Base-by-base conservation (phyloP, 2,888 invertebrate species). In the Tupiocoris notatus region DNA sequence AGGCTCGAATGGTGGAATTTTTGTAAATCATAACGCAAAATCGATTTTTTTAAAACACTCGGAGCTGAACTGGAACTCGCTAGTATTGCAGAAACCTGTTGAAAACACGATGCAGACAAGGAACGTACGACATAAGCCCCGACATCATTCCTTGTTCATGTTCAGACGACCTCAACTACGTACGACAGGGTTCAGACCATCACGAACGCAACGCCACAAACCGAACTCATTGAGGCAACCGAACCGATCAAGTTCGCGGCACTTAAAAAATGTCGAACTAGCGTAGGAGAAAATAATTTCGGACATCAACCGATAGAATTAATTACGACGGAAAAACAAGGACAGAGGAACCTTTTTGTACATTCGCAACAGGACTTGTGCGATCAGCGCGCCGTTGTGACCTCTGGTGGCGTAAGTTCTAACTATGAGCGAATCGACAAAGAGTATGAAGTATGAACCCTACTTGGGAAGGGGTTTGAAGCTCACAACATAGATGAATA, bases 381-480 rank as follows among this genome's bases (percentile, higher is more conserved):
- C 39, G 39, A 39, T 39, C 39, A 12, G 12, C 39, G 39, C n/a
- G 12, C 12, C 6, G 39, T 3, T 7, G 39, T 39, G 39, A 12
- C 39, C 39, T 39, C 39, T 39, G 39, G 39, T 12, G 39, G 12
- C n/a, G n/a, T 3, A 39, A 39, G 39, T 39, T 7, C 39, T 12
- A 39, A 39, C 39, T 39, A 7, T 7, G 6, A 39, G 39, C 3
- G 12, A 7, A 3, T 12, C 39, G 39, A 39, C 39, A 39, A 39
- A 39, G 39, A 39, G 39, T 39, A 39, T 39, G 39, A 39, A 39
- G 12, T 12, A 39, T 3, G 39, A 12, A 39, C n/a, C n/a, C 67
- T 67, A 67, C 67, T 57, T 67, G 56, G 57, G 57, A 24, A 9
- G 22, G 21, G 21, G 57, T 63, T 17, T 58, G 57, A 65, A 65